These are phyloP conservation scores for Apodemus agrarius DNA, from an alignment of 2,797 vertebrate genomes.

Conservation along the genomic window DNA sequence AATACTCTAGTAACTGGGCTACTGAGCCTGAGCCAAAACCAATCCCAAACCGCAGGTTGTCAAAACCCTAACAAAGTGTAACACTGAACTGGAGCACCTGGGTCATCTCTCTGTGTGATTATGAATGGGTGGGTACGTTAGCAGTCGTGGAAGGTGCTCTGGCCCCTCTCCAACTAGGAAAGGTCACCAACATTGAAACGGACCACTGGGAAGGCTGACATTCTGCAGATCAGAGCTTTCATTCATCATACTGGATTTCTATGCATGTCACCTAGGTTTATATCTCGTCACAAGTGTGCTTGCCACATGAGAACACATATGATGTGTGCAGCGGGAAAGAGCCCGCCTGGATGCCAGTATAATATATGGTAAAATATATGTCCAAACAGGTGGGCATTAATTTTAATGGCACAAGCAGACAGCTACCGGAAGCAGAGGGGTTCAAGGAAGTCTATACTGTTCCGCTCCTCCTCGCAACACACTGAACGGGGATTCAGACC, in stretches of 20 bases:
- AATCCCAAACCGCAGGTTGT: neutral
- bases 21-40: neutral
- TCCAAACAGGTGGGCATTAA: slow-evolving; percentile 9
- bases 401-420: neutral
- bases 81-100: neutral
- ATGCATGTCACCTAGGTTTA: neutral
- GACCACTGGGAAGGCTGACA: neutral
- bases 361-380: neutral
- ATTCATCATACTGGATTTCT: slow-evolving; percentile 36
- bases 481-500: neutral
- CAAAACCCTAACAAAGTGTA: neutral
- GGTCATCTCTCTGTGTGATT: neutral
- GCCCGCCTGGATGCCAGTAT: neutral
- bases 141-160: neutral
- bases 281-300: neutral
- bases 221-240: slow-evolving; percentile 4
- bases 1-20: neutral
- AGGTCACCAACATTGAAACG: neutral
- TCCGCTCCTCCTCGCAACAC: neutral
- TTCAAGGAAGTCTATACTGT: neutral
- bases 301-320: neutral
- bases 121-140: neutral
- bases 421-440: neutral
- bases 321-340: neutral
- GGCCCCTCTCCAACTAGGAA: neutral